Conservation (phyloP, 2,888 invertebrate genomes). For the Limnephilus rhombicus region DNA sequence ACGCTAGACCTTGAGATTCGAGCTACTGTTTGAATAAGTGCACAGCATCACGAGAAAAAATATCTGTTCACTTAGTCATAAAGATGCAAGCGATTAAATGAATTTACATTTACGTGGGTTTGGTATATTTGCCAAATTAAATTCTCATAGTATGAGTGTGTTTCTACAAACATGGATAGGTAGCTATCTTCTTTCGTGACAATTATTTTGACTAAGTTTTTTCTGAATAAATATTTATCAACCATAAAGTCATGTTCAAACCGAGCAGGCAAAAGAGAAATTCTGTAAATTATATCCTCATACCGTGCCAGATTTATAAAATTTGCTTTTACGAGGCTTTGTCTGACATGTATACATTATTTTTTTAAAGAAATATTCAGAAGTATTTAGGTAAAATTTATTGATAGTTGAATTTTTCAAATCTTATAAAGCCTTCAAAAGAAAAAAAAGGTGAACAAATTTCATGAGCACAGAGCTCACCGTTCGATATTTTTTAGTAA, state of each 20-base stretch:
- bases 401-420: too few species aligned
- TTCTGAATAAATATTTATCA: background rate
- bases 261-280: background rate
- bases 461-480: background rate
- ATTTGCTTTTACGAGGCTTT: too few species aligned
- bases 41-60: slow-evolving; percentile 5
- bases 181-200: background rate
- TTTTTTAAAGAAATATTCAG: too few species aligned
- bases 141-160: background rate
- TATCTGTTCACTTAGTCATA: background rate
- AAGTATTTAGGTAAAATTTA: too few species aligned
- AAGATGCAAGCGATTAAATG: background rate
- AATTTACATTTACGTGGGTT: background rate
- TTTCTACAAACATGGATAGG: background rate
- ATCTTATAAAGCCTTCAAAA: background rate
- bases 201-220: background rate
- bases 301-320: background rate
- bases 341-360: too few species aligned
- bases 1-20: background rate
- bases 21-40: background rate
- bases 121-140: background rate
- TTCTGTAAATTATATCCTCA: background rate
- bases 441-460: background rate
- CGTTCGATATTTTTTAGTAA: background rate
- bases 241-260: background rate